phyloP scores from a whole-genome alignment of 2,113 vertebrate species.

The Cynoglossus semilaevis region DNA sequence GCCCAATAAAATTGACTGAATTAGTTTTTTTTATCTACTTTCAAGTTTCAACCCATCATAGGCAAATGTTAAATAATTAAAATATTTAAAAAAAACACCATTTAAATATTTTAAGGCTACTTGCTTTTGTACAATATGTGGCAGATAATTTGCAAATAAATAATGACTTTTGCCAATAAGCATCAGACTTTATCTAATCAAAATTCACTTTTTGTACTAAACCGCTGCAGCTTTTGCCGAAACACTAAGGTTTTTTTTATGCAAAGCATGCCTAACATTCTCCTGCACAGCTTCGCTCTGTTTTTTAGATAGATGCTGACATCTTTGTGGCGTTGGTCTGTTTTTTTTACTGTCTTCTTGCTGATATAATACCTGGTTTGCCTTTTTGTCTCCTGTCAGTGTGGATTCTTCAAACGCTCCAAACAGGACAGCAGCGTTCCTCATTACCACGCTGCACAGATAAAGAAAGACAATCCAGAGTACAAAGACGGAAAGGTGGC shows the following conservation, averaged over 20 bases:
- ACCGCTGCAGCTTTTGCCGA: slow-evolving; percentile 42
- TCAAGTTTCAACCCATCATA: too few relatives aligned
- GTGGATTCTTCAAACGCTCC: slow-evolving; percentile 95
- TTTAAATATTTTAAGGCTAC: too few relatives aligned
- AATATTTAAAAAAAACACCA: too few relatives aligned
- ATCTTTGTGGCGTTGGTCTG: background rate
- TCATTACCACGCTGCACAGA: slow-evolving; percentile 91
- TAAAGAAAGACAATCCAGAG: slow-evolving; percentile 85
- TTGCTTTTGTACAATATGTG: slow-evolving; percentile 39
- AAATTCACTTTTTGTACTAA: background rate
- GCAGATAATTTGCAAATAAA: slow-evolving; percentile 48
- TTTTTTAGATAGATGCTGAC: background rate
- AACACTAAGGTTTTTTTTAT: too few relatives aligned
- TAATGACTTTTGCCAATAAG: slow-evolving; percentile 6
- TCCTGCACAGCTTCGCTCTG: background rate
- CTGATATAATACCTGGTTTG: slow-evolving; percentile 1
- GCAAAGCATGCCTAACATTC: slow-evolving; percentile 58
- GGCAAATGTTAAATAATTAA: too few relatives aligned
- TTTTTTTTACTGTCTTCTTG: background rate
- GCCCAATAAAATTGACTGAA: too few relatives aligned
- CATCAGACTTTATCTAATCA: slow-evolving; percentile 28
- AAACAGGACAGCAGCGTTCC: slow-evolving; percentile 90
- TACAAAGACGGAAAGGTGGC: slow-evolving; percentile 79
- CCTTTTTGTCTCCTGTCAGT: slow-evolving; percentile 72
- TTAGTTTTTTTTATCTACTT: too few relatives aligned